Conservation (phyloP, 2,113 vertebrate species). For the Zosterops japonicus region DNA sequence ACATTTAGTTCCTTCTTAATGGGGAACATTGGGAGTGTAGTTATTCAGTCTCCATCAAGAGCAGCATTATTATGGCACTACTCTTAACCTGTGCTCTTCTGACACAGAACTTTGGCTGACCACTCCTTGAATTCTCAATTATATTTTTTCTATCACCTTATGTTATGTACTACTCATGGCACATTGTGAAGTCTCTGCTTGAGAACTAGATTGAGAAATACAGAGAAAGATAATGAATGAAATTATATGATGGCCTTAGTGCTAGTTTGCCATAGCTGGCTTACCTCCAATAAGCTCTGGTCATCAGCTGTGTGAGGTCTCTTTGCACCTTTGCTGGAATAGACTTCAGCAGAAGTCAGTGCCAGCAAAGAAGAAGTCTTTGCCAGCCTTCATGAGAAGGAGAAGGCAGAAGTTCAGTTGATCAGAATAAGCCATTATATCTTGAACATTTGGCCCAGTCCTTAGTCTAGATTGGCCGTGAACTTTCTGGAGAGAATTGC, state of each 20-base stretch:
- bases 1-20: neutral
- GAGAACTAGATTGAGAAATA: neutral
- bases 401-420: neutral
- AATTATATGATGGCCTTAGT: neutral
- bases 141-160: neutral
- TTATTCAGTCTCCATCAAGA: neutral
- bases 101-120: neutral
- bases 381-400: neutral
- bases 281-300: neutral
- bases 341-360: neutral
- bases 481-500: neutral
- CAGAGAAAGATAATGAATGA: neutral
- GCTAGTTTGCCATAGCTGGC: neutral
- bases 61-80: neutral
- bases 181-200: neutral
- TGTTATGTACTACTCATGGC: neutral
- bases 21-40: neutral
- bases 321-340: rapidly evolving
- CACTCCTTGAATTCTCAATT: neutral
- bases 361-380: too few relatives aligned
- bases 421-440: neutral
- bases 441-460: neutral
- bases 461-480: neutral
- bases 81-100: neutral
- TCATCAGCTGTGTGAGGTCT: neutral